Evolutionary conservation across 2,113 vertebrate species (phyloP), one percentile per base, ranked within the genome.

Genomic region (Seriola aureovittata): DNA sequence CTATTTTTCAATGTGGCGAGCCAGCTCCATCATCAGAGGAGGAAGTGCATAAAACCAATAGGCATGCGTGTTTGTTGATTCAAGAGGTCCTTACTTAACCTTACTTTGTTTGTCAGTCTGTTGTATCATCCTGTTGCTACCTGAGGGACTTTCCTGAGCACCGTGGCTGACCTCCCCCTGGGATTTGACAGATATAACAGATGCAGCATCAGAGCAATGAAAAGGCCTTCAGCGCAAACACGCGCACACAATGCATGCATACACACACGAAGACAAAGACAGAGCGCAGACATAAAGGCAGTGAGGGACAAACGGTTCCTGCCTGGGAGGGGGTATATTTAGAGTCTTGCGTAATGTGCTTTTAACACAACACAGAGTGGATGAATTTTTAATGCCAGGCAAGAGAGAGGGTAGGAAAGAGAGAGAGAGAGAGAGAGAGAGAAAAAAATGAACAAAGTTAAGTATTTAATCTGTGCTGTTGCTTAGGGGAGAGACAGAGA

Each of bases 271-370:
- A 29, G 29, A 29, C 44, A 80, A 32, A 85, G 64, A 88, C 69
- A 64, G 71, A 65, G 67, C 68, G 77, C 77, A 87, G 77, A 89
- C 71, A 46, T 85, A 75, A 79, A 92, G 78, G 81, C 90, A 89
- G 72, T 8, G 36, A 72, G 87, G 89, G 92, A 93, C 91, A 92
- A 81, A 70, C 9, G 16, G 71, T 89, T 89, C 69, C 82, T 80
- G 84, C 79, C 85, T 84, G 76, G 76, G 50, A 87, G 88, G 90
- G 80, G 83, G 87, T 88, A 93, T 93, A 93, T 93, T 93, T 94
- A 93, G 93, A 90, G 80, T 85, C 82, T 95, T 95, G 93, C 83
- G 82, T 94, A 95, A 95, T 90, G 84, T 92, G 91, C 94, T 95
- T 94, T 95, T 93, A 93, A 92, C 90, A 94, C 91, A 93, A 90